Evolutionary conservation across 2,888 invertebrate species (phyloP).

Genomic region (Tanytarsus gracilentus): DNA sequence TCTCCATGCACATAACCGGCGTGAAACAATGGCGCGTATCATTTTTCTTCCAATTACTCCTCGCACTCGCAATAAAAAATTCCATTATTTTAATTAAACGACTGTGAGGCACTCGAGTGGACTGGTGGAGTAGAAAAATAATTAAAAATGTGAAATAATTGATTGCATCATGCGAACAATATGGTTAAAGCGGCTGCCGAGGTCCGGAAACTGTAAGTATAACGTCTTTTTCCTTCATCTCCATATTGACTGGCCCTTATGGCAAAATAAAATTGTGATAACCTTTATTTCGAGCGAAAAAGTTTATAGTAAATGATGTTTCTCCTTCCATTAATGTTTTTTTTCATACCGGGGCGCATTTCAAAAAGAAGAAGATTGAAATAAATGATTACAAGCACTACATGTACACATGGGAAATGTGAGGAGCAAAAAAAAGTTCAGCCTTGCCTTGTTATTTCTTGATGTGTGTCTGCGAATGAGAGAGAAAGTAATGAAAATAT

Average conservation of each 20-base stretch:
- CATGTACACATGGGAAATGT: not conserved
- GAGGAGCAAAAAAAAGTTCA: not conserved
- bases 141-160: slow-evolving; percentile 25
- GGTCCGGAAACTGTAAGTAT: slow-evolving; percentile 16
- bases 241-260: not conserved
- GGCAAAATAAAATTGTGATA: slow-evolving; percentile 4
- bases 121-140: not conserved
- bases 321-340: not conserved
- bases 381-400: slow-evolving; percentile 14
- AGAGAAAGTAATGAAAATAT: slow-evolving; percentile 1
- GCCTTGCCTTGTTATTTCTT: not conserved
- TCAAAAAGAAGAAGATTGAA: not conserved
- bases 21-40: slow-evolving; percentile 8
- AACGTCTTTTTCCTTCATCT: slow-evolving; percentile 9
- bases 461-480: not conserved
- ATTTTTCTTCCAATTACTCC: slow-evolving; percentile 2
- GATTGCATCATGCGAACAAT: slow-evolving; percentile 26
- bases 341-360: not conserved
- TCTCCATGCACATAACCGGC: not conserved
- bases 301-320: not conserved
- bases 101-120: not conserved
- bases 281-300: slow-evolving; percentile 7
- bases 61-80: slow-evolving; percentile 1
- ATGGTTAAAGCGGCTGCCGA: slow-evolving; percentile 13
- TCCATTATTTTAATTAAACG: slow-evolving; percentile 21